phyloP scores from a whole-genome alignment of 2,888 invertebrate genomes.

The Prosapia bicincta region DNA sequence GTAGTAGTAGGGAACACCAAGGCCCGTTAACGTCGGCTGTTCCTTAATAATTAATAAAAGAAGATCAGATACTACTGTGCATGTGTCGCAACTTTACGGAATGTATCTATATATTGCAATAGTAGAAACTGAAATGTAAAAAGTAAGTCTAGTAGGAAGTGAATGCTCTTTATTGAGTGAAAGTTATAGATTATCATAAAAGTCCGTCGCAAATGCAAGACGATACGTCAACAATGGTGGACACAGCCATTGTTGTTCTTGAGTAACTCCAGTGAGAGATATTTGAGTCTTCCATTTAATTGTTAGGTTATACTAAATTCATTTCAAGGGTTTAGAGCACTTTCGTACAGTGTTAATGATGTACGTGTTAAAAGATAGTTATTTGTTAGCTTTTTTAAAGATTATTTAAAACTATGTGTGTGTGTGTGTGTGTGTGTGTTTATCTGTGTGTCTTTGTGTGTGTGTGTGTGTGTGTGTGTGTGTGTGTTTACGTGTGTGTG shows the following conservation, averaged over 20 bases:
- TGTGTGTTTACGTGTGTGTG: too few relatives aligned
- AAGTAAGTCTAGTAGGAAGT: background rate
- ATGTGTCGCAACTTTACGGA: background rate
- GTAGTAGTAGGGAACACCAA: background rate
- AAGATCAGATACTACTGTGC: background rate
- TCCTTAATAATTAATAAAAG: background rate
- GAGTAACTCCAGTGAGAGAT: background rate
- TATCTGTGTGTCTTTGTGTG: too few relatives aligned
- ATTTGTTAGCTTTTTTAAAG: too few relatives aligned
- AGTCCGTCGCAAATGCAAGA: background rate
- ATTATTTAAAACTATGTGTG: too few relatives aligned
- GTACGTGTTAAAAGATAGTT: too few relatives aligned
- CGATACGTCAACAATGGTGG: background rate
- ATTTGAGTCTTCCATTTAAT: background rate
- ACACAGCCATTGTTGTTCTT: background rate
- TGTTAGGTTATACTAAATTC: background rate
- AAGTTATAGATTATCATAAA: conserved; percentile 2
- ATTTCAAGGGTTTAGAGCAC: too few relatives aligned
- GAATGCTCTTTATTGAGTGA: background rate
- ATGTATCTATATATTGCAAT: background rate
- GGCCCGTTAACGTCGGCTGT: background rate
- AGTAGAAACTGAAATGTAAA: background rate
- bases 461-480: too few relatives aligned
- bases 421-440: too few relatives aligned
- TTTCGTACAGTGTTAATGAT: too few relatives aligned